These are phyloP conservation scores for Rhinogobio ventralis DNA, from an alignment of 2,797 vertebrate species.

Conservation along the genomic window DNA sequence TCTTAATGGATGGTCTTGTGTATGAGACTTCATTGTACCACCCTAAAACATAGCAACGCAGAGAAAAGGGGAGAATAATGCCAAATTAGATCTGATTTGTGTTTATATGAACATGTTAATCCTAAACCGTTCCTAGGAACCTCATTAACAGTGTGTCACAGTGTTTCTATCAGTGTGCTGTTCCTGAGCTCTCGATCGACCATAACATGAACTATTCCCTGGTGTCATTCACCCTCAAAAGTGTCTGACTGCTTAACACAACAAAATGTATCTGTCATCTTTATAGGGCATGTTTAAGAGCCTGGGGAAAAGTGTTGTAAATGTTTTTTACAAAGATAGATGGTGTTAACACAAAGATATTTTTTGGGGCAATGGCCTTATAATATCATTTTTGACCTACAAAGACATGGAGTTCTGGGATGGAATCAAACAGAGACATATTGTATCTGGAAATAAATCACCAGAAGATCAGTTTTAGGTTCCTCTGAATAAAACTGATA, in stretches of 20 bases:
- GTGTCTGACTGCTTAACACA: slow-evolving; percentile 7
- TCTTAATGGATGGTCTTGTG: not conserved
- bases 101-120: not conserved
- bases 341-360: not conserved
- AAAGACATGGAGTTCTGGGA: not conserved
- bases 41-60: not conserved
- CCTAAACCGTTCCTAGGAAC: not conserved
- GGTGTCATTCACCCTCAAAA: not conserved
- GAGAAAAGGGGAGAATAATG: not conserved
- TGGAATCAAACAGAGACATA: not conserved
- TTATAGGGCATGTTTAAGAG: not conserved
- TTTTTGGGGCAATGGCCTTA: not conserved
- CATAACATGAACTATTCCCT: not conserved
- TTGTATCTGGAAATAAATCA: not conserved
- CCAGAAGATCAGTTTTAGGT: not conserved
- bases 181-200: not conserved
- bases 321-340: not conserved
- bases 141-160: not conserved
- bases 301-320: not conserved
- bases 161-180: not conserved
- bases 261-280: slow-evolving; percentile 3
- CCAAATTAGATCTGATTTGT: not conserved
- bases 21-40: not conserved
- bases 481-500: not conserved
- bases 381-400: not conserved